A percentile compares a stretch with the other conserved stretches of the same genome.
phyloP scores from a whole-genome alignment of 2,888 invertebrate genomes.

The Dolichomitus sp. region DNA sequence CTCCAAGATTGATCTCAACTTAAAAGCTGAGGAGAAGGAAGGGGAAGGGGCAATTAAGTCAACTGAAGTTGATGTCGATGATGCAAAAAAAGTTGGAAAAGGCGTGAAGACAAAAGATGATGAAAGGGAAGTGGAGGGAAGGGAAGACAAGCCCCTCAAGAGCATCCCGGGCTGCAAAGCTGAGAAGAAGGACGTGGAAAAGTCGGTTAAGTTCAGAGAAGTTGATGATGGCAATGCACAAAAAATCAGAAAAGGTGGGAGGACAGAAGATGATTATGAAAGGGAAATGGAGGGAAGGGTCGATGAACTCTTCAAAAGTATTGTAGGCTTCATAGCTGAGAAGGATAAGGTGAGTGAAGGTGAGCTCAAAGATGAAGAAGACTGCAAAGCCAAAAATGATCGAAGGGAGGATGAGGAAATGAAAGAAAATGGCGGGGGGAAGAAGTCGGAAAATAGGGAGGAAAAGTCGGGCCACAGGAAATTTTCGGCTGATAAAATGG shows the following conservation, averaged over 20 bases:
- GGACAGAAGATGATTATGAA: not conserved
- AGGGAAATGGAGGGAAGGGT: not conserved
- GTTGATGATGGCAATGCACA: slow-evolving; percentile 18
- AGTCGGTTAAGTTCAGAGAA: slow-evolving; percentile 49
- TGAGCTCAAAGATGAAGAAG: not conserved
- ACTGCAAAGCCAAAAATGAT: not conserved
- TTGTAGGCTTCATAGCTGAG: not conserved
- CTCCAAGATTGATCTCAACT: slow-evolving; percentile 41
- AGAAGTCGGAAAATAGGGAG: not conserved
- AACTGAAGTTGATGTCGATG: slow-evolving; percentile 35
- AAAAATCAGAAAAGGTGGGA: not conserved
- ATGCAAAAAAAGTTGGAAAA: not conserved
- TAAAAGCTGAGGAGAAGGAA: slow-evolving; percentile 43
- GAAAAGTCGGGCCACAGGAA: slow-evolving; percentile 8
- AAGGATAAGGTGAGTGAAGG: not conserved
- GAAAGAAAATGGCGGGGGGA: not conserved
- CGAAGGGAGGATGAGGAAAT: not conserved
- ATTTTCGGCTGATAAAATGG: slow-evolving; percentile 10
- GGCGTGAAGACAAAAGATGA: not conserved
- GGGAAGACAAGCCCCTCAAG: slow-evolving; percentile 1
- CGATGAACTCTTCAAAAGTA: not conserved
- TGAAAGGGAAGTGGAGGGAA: not conserved
- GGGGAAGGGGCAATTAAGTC: slow-evolving; percentile 49
- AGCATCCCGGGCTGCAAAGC: slow-evolving; percentile 44
- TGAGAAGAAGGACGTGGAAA: slow-evolving; percentile 35